Evolutionary conservation across 2,113 vertebrate genomes (phyloP).

Genomic region (Paedocypris sp.): DNA sequence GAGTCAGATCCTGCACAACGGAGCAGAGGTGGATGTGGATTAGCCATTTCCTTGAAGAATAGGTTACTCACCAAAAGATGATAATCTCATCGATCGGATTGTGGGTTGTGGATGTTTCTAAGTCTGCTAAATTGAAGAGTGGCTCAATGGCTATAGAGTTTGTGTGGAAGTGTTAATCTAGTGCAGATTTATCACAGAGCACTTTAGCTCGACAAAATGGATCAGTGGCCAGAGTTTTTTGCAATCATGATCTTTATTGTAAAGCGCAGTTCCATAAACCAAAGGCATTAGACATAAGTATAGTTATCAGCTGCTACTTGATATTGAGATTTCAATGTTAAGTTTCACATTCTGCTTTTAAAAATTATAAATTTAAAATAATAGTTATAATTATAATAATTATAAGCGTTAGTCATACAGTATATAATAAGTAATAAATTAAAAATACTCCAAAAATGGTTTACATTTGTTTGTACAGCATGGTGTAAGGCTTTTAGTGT

Average conservation of each 20-base stretch:
- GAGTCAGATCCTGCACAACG: background rate
- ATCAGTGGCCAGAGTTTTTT: background rate
- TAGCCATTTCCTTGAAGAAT: slow-evolving; percentile 20
- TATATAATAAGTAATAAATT: too few species aligned
- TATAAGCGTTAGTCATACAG: too few species aligned
- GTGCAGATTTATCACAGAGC: background rate
- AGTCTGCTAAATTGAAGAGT: slow-evolving; percentile 14
- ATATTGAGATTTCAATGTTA: too few species aligned
- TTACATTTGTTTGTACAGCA: too few species aligned
- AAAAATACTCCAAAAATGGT: too few species aligned
- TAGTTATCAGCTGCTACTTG: too few species aligned
- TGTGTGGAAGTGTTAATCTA: slow-evolving; percentile 4
- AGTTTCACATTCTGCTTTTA: too few species aligned
- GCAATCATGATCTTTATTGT: background rate
- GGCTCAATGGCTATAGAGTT: background rate
- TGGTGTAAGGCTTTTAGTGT: too few species aligned
- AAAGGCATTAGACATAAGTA: too few species aligned
- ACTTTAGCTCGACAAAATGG: background rate
- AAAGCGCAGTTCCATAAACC: too few species aligned
- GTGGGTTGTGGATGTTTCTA: slow-evolving; percentile 15
- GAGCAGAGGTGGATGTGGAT: slow-evolving; percentile 2
- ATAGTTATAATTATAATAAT: too few species aligned
- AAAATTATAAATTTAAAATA: too few species aligned
- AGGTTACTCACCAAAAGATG: background rate
- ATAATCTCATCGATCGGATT: slow-evolving; percentile 34